Conservation (phyloP, 1,140 invertebrate species). For the Pogonognathellus flavescens region DNA sequence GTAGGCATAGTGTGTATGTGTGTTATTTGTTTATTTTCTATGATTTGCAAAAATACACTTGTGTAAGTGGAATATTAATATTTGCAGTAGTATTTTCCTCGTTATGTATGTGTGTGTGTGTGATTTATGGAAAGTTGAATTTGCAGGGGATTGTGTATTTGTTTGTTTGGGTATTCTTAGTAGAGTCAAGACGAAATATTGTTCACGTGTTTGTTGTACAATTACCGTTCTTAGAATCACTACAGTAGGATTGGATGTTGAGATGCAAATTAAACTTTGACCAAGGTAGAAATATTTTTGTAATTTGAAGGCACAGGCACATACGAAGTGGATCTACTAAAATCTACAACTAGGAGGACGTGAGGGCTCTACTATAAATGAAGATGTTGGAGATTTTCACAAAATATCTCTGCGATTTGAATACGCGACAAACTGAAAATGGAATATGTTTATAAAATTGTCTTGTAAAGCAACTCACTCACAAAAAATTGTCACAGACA, state of each 20-base stretch:
- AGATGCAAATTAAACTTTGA: background rate
- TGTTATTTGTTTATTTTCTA: conserved; percentile 21
- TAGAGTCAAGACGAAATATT: background rate
- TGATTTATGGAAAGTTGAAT: background rate
- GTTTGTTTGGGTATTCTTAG: no score
- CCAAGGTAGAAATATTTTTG: conserved; percentile 3
- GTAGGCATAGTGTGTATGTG: background rate
- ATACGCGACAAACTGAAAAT: background rate
- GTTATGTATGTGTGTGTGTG: background rate
- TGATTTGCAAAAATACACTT: conserved; percentile 39
- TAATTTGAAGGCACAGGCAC: conserved; percentile 58
- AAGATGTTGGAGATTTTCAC: conserved; percentile 22
- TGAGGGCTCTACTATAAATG: conserved; percentile 6
- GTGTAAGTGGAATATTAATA: background rate
- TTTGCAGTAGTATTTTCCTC: conserved; percentile 7
- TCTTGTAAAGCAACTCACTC: conserved; percentile 12
- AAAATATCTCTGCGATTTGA: conserved; percentile 29
- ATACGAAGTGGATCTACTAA: conserved; percentile 32
- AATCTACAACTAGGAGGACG: conserved; percentile 18
- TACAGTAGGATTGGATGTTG: background rate
- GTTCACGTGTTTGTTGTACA: conserved; percentile 13
- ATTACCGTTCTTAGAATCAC: background rate
- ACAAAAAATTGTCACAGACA: conserved; percentile 28
- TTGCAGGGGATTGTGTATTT: background rate
- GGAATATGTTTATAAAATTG: conserved; percentile 38